Evolutionary conservation across 2,113 vertebrate species (phyloP).

Genomic region (Tragelaphus scriptus): DNA sequence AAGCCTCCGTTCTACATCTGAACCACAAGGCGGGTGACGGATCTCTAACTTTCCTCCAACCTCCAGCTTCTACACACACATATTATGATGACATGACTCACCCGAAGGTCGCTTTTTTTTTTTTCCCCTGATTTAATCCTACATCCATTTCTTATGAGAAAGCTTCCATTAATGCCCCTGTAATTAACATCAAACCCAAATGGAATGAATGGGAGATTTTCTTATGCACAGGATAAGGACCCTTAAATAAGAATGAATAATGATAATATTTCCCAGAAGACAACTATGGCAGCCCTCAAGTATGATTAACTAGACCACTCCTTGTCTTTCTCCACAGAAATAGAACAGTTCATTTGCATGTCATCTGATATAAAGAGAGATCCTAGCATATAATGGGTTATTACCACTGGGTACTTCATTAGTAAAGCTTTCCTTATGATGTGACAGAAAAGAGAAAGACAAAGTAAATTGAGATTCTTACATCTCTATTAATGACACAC

Average conservation of each 20-base stretch:
- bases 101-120: not conserved
- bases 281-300: conserved; percentile 67
- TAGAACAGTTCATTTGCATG: conserved; percentile 70
- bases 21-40: not conserved
- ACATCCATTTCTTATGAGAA: conserved; percentile 63
- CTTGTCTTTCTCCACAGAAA: conserved; percentile 55
- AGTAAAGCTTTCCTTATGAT: conserved; percentile 57
- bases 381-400: conserved; percentile 68
- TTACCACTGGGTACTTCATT: conserved; percentile 65
- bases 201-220: conserved; percentile 64
- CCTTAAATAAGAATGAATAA: conserved; percentile 74
- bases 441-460: conserved; percentile 60
- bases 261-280: conserved; percentile 74
- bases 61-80: not conserved
- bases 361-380: conserved; percentile 63
- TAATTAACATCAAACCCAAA: conserved; percentile 68
- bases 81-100: conserved; percentile 29
- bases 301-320: conserved; percentile 72
- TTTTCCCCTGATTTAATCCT: not conserved
- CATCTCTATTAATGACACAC: conserved; percentile 54
- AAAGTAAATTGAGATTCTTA: conserved; percentile 54
- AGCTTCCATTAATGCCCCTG: conserved; percentile 58
- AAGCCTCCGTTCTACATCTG: not conserved
- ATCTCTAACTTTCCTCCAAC: not conserved
- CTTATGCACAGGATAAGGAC: conserved; percentile 59